Evolutionary conservation across 2,888 invertebrate species (phyloP).

Genomic region (Melanargia galathea): DNA sequence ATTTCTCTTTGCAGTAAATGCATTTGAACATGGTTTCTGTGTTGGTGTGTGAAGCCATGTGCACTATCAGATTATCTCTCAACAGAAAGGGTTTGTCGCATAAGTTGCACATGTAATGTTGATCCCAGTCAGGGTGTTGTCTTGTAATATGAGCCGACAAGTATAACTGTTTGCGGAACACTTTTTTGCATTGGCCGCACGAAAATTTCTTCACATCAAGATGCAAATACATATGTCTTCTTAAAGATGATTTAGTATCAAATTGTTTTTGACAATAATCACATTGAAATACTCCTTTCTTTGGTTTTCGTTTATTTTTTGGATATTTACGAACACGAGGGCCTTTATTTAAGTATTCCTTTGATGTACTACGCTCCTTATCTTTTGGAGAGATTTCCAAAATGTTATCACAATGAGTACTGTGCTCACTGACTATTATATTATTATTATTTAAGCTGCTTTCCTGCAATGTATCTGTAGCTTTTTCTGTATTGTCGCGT

Average conservation of each 20-base stretch:
- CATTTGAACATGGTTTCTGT: conserved; percentile 82
- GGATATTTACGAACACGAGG: conserved; percentile 9
- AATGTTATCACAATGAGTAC: conserved; percentile 33
- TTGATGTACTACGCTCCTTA: conserved; percentile 1
- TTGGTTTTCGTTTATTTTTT: conserved; percentile 28
- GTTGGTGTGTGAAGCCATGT: conserved; percentile 86
- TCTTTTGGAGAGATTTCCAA: conserved; percentile 44
- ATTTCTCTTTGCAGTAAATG: conserved; percentile 81
- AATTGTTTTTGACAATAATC: conserved; percentile 85
- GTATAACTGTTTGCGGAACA: conserved; percentile 85
- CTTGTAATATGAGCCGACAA: conserved; percentile 84
- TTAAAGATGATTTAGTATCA: conserved; percentile 84
- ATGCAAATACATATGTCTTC: conserved; percentile 86
- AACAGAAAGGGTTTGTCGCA: conserved; percentile 89
- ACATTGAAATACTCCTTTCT: conserved; percentile 66
- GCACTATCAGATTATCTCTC: conserved; percentile 88
- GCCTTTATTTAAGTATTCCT: conserved; percentile 22
- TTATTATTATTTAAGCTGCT: conserved; percentile 74
- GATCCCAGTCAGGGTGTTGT: conserved; percentile 73
- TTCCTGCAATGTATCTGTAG: conserved; percentile 32
- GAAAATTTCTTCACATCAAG: conserved; percentile 84
- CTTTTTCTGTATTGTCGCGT: conserved; percentile 43
- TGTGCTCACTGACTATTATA: conserved; percentile 52
- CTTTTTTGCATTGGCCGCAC: conserved; percentile 84
- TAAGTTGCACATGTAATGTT: conserved; percentile 85